These are phyloP conservation scores for Melolontha melolontha DNA, from an alignment of 2,888 invertebrate species.

Conservation along the genomic window DNA sequence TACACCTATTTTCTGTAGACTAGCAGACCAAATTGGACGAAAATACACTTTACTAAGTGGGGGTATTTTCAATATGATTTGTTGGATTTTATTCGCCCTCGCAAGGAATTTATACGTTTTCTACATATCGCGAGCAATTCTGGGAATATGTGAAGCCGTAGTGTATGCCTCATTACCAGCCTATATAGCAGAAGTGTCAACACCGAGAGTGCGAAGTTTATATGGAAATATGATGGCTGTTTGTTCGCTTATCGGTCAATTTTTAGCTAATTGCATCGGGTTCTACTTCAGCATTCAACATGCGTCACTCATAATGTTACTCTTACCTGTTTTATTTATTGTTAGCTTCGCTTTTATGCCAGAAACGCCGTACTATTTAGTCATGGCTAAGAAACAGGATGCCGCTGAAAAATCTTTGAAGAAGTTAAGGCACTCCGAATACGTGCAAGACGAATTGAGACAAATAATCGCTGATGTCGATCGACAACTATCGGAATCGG, in stretches of 20 bases:
- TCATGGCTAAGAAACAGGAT: constrained; percentile 52
- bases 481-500: constrained; percentile 57
- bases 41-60: constrained; percentile 54
- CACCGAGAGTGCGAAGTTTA: constrained; percentile 56
- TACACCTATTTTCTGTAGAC: constrained; percentile 51
- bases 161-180: constrained; percentile 55
- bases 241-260: constrained; percentile 53
- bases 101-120: constrained; percentile 54
- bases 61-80: constrained; percentile 53
- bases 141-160: constrained; percentile 55
- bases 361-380: constrained; percentile 58
- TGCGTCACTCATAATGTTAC: constrained; percentile 69
- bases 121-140: constrained; percentile 54
- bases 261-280: constrained; percentile 67
- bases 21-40: constrained; percentile 56
- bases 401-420: constrained; percentile 53
- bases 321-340: constrained; percentile 70
- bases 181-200: constrained; percentile 58
- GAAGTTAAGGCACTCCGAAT: constrained; percentile 51
- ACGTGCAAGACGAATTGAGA: constrained; percentile 55
- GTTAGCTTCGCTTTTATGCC: constrained; percentile 65
- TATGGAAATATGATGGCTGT: constrained; percentile 57
- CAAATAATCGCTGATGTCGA: constrained; percentile 53
- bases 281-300: constrained; percentile 68
- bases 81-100: constrained; percentile 53